Conservation (phyloP, 2,888 invertebrate genomes). For the Cepaea hortensis region DNA sequence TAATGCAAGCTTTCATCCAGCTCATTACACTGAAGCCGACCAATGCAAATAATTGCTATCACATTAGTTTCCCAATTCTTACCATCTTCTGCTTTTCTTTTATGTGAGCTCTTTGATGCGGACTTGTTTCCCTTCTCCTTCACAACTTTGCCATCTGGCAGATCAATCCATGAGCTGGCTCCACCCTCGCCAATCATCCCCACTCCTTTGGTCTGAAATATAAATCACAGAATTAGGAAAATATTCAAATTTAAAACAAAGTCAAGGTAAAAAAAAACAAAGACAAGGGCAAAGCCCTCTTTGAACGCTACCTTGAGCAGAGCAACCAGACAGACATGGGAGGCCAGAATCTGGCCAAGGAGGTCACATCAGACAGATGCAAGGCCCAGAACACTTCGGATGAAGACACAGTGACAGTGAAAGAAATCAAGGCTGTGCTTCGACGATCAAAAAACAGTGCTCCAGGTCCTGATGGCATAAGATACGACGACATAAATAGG, state of each 20-base stretch:
- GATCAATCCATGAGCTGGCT: conserved; percentile 56
- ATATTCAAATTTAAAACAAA: background rate
- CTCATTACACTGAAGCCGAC: too few species aligned
- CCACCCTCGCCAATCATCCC: conserved; percentile 66
- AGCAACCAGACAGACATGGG: too few species aligned
- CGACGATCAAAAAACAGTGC: too few species aligned
- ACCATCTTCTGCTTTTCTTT: conserved; percentile 11
- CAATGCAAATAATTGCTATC: too few species aligned
- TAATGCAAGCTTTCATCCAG: too few species aligned
- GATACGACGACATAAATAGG: too few species aligned
- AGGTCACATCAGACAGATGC: too few species aligned
- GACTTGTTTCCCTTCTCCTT: conserved; percentile 4
- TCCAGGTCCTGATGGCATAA: too few species aligned
- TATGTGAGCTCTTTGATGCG: background rate
- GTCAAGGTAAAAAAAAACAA: background rate
- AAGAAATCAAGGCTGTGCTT: too few species aligned
- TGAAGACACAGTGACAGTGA: background rate
- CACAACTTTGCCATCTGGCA: background rate
- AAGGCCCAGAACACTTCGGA: too few species aligned
- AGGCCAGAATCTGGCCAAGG: too few species aligned
- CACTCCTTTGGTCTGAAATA: conserved; percentile 60
- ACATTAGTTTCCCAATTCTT: background rate
- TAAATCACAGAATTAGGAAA: background rate
- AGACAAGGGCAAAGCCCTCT: background rate
- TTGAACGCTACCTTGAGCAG: too few species aligned